These are phyloP conservation scores for Mythimna pallens DNA, from an alignment of 2,888 invertebrate species.

Conservation along the genomic window DNA sequence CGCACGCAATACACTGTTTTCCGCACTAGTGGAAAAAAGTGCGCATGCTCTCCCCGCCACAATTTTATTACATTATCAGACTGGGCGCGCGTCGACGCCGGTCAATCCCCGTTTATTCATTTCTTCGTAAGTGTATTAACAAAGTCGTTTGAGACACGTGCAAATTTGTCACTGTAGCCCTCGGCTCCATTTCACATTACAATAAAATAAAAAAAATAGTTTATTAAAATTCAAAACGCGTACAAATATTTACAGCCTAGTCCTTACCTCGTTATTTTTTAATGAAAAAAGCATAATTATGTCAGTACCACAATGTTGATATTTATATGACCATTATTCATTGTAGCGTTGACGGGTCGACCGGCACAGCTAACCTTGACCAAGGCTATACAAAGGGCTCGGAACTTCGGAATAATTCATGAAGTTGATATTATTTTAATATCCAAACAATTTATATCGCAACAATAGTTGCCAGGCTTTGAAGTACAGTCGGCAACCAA, in stretches of 20 bases:
- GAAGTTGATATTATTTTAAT: slow-evolving; percentile 40
- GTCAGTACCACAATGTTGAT: slow-evolving; percentile 43
- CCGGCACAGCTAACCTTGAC: slow-evolving; percentile 45
- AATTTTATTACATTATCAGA: no score
- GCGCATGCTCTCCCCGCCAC: no score
- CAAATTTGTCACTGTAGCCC: no score
- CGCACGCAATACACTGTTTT: no score
- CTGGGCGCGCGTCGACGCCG: no score
- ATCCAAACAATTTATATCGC: slow-evolving; percentile 21
- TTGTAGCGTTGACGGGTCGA: slow-evolving; percentile 51
- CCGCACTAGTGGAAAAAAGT: no score
- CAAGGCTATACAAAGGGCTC: slow-evolving; percentile 41
- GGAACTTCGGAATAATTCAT: slow-evolving; percentile 53
- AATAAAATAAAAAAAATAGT: neutral
- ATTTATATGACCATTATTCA: slow-evolving; percentile 60
- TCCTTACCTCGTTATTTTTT: slow-evolving; percentile 11
- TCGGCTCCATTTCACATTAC: no score
- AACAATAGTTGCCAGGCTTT: slow-evolving; percentile 11
- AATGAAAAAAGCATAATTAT: slow-evolving; percentile 29
- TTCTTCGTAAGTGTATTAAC: no score
- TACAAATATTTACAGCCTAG: slow-evolving; percentile 4
- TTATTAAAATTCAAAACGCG: slow-evolving; percentile 16
- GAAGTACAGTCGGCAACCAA: slow-evolving; percentile 26
- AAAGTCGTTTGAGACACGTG: no score
- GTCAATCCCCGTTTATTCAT: no score